These are phyloP conservation scores for Discoglossus pictus DNA, from an alignment of 2,797 vertebrate species.

Conservation along the genomic window DNA sequence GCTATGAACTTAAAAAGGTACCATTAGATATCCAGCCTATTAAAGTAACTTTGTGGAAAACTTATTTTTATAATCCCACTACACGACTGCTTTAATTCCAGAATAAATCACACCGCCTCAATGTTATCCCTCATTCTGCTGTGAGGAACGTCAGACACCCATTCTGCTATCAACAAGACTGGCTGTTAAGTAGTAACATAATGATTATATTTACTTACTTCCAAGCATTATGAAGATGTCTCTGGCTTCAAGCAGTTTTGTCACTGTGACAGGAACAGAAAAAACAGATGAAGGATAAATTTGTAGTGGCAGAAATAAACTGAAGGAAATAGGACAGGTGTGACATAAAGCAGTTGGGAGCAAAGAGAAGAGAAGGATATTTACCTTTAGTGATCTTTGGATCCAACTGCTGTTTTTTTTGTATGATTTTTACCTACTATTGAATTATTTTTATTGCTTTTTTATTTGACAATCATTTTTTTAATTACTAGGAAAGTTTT, in stretches of 20 bases:
- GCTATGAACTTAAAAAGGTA: constrained; percentile 40
- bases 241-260: constrained; percentile 25
- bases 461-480: too few species aligned
- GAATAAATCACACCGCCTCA: constrained; percentile 11
- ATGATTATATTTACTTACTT: constrained; percentile 46
- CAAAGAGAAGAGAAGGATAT: too few species aligned
- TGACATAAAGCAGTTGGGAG: background rate
- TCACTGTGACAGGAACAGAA: constrained; percentile 14
- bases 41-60: constrained; percentile 27
- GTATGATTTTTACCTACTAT: too few species aligned
- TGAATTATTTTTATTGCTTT: too few species aligned
- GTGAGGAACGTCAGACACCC: constrained; percentile 11
- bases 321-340: constrained; percentile 12
- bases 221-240: constrained; percentile 20
- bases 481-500: too few species aligned
- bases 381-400: too few species aligned
- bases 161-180: constrained; percentile 16
- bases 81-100: constrained; percentile 13
- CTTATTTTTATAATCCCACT: constrained; percentile 25
- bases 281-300: constrained; percentile 11
- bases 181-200: constrained; percentile 13
- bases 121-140: constrained; percentile 17
- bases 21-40: constrained; percentile 28
- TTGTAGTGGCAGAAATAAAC: constrained; percentile 11
- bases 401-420: too few species aligned